Evolutionary conservation across 2,888 invertebrate species (phyloP).

Genomic region (Ormia ochracea): DNA sequence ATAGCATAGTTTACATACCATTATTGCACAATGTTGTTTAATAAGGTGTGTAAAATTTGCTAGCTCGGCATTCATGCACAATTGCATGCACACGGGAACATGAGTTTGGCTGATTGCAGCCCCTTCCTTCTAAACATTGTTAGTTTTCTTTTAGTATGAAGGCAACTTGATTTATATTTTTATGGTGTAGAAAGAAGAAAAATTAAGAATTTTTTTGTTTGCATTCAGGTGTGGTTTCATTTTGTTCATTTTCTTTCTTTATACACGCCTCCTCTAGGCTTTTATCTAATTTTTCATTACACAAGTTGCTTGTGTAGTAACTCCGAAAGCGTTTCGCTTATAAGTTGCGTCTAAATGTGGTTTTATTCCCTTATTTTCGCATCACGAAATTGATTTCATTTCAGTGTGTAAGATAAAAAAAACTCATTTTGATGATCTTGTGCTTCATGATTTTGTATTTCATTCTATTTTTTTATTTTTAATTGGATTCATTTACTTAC

Average conservation of each 20-base stretch:
- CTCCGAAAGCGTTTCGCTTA: not conserved
- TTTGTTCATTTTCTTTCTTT: conserved; percentile 48
- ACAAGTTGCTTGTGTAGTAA: not conserved
- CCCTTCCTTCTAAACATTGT: not conserved
- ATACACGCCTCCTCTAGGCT: conserved; percentile 52
- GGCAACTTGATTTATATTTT: conserved; percentile 21
- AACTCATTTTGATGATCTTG: conserved; percentile 40
- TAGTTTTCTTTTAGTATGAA: not conserved
- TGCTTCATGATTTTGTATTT: conserved; percentile 37
- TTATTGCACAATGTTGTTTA: conserved; percentile 12
- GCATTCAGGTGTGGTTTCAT: conserved; percentile 60
- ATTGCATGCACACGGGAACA: not conserved
- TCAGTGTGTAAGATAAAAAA: not conserved
- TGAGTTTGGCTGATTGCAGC: no score
- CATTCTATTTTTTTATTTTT: conserved; percentile 9
- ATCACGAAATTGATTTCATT: not conserved
- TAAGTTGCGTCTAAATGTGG: not conserved
- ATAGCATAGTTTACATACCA: conserved; percentile 10
- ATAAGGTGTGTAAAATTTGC: conserved; percentile 47
- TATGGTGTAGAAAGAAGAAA: not conserved
- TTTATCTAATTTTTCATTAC: no score
- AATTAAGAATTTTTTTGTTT: not conserved
- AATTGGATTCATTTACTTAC: conserved; percentile 47
- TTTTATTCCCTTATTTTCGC: not conserved
- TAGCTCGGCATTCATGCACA: not conserved